Evolutionary conservation across 2,113 vertebrate species (phyloP).

Genomic region (Chaetops frenatus): DNA sequence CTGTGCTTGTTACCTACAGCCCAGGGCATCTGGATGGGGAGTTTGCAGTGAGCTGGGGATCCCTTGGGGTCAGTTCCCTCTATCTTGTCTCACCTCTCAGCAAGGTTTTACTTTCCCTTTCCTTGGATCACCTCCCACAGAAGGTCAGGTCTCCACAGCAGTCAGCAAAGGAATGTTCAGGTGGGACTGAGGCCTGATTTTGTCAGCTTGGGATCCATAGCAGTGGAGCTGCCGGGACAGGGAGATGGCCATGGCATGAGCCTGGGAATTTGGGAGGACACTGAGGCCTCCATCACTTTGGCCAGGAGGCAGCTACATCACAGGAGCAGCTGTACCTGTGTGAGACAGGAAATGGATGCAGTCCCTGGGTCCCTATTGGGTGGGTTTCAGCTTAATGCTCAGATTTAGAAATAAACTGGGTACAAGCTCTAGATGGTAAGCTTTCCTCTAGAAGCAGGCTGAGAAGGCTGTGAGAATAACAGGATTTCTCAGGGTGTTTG

Average conservation of each 20-base stretch:
- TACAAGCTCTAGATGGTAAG: not conserved
- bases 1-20: not conserved
- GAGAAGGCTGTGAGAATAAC: not conserved
- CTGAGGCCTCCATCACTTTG: not conserved
- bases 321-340: not conserved
- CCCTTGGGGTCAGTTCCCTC: not conserved
- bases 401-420: not conserved
- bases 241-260: not conserved
- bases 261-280: not conserved
- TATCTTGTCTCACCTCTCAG: not conserved
- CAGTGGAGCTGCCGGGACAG: accelerated
- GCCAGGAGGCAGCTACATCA: not conserved
- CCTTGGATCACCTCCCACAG: not conserved
- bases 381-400: not conserved
- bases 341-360: not conserved
- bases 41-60: not conserved
- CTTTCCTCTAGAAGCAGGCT: not conserved
- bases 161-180: not conserved
- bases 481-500: not conserved
- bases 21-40: not conserved
- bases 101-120: not conserved
- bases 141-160: not conserved
- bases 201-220: not conserved
- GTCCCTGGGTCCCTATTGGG: accelerated
- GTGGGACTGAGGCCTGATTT: not conserved